A percentile compares a stretch with the other conserved stretches of the same genome.
Conservation (phyloP, 2,113 vertebrate genomes). For the Prunella fulvescens region DNA sequence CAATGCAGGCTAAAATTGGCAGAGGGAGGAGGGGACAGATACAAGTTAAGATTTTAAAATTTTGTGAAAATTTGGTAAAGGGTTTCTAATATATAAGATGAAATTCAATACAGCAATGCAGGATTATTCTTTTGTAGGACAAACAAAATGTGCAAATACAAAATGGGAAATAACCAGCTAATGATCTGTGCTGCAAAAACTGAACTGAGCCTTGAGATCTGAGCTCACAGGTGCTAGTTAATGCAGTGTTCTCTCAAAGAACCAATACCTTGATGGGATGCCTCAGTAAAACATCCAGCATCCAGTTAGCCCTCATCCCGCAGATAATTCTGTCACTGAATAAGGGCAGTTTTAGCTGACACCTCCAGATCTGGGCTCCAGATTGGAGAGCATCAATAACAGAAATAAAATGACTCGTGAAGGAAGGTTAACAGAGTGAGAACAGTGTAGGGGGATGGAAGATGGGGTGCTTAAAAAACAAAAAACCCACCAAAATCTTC, state of each 20-base stretch:
- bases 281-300: neutral
- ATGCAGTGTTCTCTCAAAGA: neutral
- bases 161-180: neutral
- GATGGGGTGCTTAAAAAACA: rapidly evolving
- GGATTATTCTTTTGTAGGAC: neutral
- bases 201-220: neutral
- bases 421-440: neutral
- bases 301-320: neutral
- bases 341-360: neutral
- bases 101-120: neutral
- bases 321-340: neutral
- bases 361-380: neutral
- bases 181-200: neutral
- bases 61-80: neutral
- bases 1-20: neutral
- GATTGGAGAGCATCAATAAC: neutral
- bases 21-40: neutral
- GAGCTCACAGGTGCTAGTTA: neutral
- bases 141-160: neutral
- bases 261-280: neutral
- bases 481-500: neutral
- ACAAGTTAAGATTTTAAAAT: neutral
- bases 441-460: neutral
- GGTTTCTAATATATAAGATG: neutral
- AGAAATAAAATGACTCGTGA: neutral